Evolutionary conservation across 92 coral and sea anemone species (phyloP), one percentile per base, ranked within the genome.

Genomic region (Paramuricea clavata): DNA sequence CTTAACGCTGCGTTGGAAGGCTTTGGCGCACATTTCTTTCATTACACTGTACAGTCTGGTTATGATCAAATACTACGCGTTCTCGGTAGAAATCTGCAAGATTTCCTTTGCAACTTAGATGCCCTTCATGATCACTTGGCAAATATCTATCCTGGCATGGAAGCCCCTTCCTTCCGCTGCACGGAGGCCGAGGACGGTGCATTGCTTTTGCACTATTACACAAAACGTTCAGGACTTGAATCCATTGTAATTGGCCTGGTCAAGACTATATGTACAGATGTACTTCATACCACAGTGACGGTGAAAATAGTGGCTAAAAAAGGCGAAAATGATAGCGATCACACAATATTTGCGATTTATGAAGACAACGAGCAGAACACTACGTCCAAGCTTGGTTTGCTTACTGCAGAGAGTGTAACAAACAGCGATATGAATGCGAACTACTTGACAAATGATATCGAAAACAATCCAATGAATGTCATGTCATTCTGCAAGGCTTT

Each of bases 61-160:
- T 97, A 97, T 78, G 99, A 97, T 50, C 95, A 96, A 41, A 97
- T 97, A 34, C 74, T 97, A 83, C 94, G 95, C 19, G 99, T 97
- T 1, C 95, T 97, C 68, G 99, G 99, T 5, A 85, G 99, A 72
- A 97, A 97, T 69, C 81, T 97, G 91, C 95, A 94, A 87, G 99
- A 97, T 69, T 97, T 97, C 85, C 92, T 97, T 59, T 94, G 99
- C 86, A 97, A 97, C 50, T 92, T 97, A 47, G 99, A 97, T 39
- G 99, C 99, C 0, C 95, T 97, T 0, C 99, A 97, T 33, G 99
- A 97, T 50, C 99, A 97, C 71, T 92, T 97, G n/a, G 98, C 98
- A 27, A 74, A 94, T 13, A 97, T 97, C 64, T 97, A 97, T 90
- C 98, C 98, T 0, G 99, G 99, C 25, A 97, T 97, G 99, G 97